Evolutionary conservation across 2,888 invertebrate species (phyloP).

Genomic region (Heliothis peltigera): DNA sequence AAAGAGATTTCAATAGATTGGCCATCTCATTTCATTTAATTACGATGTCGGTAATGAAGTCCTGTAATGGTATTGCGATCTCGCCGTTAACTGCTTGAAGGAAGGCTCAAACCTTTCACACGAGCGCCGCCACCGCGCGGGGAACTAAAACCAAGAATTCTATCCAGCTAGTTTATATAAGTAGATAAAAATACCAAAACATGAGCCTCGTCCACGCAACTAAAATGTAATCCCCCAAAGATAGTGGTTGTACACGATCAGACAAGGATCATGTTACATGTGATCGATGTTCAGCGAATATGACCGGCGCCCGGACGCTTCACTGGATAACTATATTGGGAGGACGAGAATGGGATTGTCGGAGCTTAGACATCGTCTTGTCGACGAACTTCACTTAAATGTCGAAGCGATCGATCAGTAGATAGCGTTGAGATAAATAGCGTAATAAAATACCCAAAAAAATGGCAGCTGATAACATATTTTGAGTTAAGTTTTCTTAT

Average conservation of each 20-base stretch:
- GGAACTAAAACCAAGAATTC: no score
- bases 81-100: no score
- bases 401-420: background rate
- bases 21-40: no score
- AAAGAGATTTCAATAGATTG: no score
- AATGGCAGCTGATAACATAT: no score
- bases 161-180: background rate
- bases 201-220: conserved; percentile 6
- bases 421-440: background rate
- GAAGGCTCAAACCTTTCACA: no score
- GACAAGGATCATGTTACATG: conserved; percentile 57
- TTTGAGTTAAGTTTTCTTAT: no score
- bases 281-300: conserved; percentile 60
- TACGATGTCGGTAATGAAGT: no score
- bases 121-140: no score
- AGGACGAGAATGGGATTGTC: conserved; percentile 7
- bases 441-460: background rate
- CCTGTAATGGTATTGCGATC: no score
- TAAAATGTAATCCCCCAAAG: conserved; percentile 50
- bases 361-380: conserved; percentile 3
- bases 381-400: background rate
- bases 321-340: conserved; percentile 29
- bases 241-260: conserved; percentile 57
- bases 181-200: conserved; percentile 1
- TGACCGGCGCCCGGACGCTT: conserved; percentile 39